phyloP scores from a whole-genome alignment of 2,113 vertebrate genomes.

The Sinocyclocheilus grahami region DNA sequence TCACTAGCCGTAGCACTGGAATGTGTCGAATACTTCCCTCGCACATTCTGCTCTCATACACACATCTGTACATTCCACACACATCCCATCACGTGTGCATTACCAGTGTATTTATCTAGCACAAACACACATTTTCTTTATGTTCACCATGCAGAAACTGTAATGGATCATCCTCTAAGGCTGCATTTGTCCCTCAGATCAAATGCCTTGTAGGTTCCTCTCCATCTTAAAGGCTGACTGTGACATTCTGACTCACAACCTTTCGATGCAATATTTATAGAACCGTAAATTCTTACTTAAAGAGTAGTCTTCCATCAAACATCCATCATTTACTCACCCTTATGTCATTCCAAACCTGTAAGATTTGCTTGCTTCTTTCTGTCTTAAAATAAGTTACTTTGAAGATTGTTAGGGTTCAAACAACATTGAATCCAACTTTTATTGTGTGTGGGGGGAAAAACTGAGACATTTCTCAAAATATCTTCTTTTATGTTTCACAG shows the following conservation, averaged over 20 bases:
- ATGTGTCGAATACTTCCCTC: constrained; percentile 37
- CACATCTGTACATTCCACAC: constrained; percentile 17
- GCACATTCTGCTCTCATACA: constrained; percentile 42
- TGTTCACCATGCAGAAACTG: not conserved
- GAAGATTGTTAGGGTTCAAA: not conserved
- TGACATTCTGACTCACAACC: not conserved
- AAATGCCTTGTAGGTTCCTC: not conserved
- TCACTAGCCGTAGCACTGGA: constrained; percentile 48
- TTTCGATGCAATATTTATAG: not conserved
- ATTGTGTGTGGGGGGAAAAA: not conserved
- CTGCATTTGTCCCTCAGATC: not conserved
- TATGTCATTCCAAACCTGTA: not conserved
- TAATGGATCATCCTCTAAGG: not conserved
- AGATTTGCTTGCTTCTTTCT: not conserved
- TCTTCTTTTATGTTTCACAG: not conserved
- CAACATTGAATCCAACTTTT: not conserved
- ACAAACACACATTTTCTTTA: not conserved
- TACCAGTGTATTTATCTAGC: not conserved
- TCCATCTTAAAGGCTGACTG: not conserved
- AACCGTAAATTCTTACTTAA: not conserved
- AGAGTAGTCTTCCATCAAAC: too few species aligned
- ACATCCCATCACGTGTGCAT: not conserved
- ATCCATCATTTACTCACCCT: not conserved
- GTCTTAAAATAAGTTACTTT: not conserved
- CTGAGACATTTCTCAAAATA: not conserved